Percentiles rank a stretch among this genome's conserved stretches.
These are phyloP conservation scores for Volucella zonaria DNA, from an alignment of 2,888 invertebrate species.

Conservation along the genomic window DNA sequence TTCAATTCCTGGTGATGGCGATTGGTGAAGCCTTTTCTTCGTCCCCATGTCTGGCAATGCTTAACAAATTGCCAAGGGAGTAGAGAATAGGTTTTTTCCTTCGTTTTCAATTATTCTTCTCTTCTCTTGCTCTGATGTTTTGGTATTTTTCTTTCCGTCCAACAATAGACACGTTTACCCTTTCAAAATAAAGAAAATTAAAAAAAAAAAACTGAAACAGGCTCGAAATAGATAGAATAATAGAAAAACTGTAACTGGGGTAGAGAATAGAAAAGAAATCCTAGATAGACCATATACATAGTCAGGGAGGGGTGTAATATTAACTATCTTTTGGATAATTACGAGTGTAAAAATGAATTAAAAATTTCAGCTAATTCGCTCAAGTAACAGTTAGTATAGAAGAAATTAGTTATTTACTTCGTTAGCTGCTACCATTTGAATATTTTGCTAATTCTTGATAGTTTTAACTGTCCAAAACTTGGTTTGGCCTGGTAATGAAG, in stretches of 20 bases:
- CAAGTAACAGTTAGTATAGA: too few species aligned
- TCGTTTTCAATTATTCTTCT: not conserved
- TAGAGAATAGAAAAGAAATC: not conserved
- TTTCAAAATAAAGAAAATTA: constrained; percentile 6
- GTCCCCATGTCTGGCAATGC: constrained; percentile 1
- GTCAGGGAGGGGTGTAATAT: constrained; percentile 41
- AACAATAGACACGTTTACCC: constrained; percentile 25
- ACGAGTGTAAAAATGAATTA: not conserved
- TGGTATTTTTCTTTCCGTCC: constrained; percentile 9
- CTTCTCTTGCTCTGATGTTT: not conserved
- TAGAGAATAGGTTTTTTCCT: constrained; percentile 7
- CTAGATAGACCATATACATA: constrained; percentile 1
- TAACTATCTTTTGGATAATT: constrained; percentile 41
- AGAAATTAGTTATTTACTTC: too few species aligned
- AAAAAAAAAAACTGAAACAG: not conserved
- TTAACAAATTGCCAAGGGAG: constrained; percentile 15
- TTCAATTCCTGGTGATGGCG: not conserved
- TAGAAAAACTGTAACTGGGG: constrained; percentile 20
- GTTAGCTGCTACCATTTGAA: too few species aligned
- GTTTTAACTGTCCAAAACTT: too few species aligned
- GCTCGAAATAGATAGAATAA: constrained; percentile 36
- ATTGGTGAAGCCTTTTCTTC: not conserved
- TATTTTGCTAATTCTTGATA: too few species aligned
- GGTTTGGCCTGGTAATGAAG: too few species aligned
- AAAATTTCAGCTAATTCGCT: too few species aligned